These are phyloP conservation scores for Sinella curviseta DNA, from an alignment of 1,140 invertebrate genomes.

Conservation along the genomic window DNA sequence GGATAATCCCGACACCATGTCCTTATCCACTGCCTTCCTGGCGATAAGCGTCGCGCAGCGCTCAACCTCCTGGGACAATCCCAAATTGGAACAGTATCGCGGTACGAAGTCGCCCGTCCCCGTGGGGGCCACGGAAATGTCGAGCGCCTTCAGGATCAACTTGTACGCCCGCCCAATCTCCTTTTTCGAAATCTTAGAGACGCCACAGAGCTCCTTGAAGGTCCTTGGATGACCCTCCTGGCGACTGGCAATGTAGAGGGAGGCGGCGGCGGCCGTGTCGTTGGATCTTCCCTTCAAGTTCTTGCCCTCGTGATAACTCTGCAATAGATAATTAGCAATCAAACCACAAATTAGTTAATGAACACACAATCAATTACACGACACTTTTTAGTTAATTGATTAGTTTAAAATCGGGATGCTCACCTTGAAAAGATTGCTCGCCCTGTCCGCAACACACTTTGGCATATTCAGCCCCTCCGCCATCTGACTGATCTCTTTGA, in stretches of 20 bases:
- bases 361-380: neutral
- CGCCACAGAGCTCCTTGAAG: conserved; percentile 98
- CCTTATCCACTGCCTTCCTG: conserved; percentile 91
- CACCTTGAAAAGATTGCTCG: conserved; percentile 96
- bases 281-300: conserved; percentile 91
- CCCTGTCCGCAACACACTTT: conserved; percentile 90
- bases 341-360: conserved; percentile 21
- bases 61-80: conserved; percentile 88
- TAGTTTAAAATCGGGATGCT: too few relatives aligned
- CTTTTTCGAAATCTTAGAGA: conserved; percentile 98
- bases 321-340: neutral
- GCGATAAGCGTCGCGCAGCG: conserved; percentile 95
- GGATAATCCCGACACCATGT: conserved; percentile 97
- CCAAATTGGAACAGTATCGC: conserved; percentile 81
- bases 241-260: conserved; percentile 97
- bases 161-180: conserved; percentile 98
- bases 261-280: conserved; percentile 97
- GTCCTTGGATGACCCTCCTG: conserved; percentile 98
- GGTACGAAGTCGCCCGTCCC: conserved; percentile 99
- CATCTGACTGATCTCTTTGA: conserved; percentile 95
- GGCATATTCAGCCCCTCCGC: conserved; percentile 96
- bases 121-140: conserved; percentile 95
- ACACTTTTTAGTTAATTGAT: too few relatives aligned
- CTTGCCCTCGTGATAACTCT: conserved; percentile 87
- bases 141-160: conserved; percentile 84